Evolutionary conservation across 1,140 invertebrate genomes (phyloP), one percentile per base, ranked within the genome.

Genomic region (Drosophila takahashii): DNA sequence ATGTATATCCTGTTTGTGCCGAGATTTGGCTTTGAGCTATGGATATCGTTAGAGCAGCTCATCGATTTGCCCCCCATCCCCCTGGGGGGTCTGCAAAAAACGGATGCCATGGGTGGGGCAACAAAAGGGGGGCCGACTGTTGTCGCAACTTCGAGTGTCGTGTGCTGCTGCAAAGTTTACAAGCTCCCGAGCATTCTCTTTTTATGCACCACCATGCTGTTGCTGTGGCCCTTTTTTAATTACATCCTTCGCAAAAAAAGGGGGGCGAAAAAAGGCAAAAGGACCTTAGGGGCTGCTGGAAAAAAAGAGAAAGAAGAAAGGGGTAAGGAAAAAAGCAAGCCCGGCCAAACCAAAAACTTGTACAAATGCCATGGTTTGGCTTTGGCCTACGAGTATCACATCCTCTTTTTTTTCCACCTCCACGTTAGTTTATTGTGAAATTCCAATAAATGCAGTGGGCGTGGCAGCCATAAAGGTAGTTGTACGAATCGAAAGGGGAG

Each of bases 1-100:
- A 78, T 71, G 75, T 77, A 79, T 87, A 86, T 87, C 79, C 83
- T 87, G 83, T 87, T 87, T 81, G 83, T 86, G 83, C 83, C 78
- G 83, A 86, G 83, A 86, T 86, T 86, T 86, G 72, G 83, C 83
- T 86, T 86, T 86, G 83, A 86, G 83, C 83, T 86, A 86, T 86
- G 83, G 83, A 86, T 86, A 86, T 86, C 83, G 83, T 75, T 75
- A 75, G 72, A 75, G 72, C 47, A 75, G 77, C 77, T 81, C 81
- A 86, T 85, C 81, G 81, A 85, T 85, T 81, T 76, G 74, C 48
- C 76, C 39, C 52, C 48, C 69, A 50, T n/a, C 22, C 22, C 3
- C 22, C 3, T 3, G 41, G 54, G 56, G 45, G 65, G 39, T 15
- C 5, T 18, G 29, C 29, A 32, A 29, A n/a, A 45, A 13, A 27